Evolutionary conservation across 2,888 invertebrate species (phyloP).

Genomic region (Gryllus longicercus): DNA sequence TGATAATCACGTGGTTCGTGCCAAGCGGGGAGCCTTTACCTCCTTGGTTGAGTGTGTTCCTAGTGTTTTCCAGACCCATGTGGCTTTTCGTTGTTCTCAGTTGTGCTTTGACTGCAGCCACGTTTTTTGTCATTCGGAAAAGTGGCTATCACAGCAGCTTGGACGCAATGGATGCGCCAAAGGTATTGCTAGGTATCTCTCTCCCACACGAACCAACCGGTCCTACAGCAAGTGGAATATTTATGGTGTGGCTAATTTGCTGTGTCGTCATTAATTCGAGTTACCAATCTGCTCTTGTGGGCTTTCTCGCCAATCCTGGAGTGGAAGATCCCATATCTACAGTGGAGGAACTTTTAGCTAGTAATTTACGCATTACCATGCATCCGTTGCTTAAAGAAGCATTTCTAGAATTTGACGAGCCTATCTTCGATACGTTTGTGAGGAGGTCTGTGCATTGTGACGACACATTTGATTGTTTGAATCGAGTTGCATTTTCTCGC

Average conservation of each 20-base stretch:
- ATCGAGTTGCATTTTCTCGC: too few species aligned
- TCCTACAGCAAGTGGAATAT: not conserved
- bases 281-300: not conserved
- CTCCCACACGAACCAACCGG: not conserved
- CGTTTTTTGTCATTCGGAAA: not conserved
- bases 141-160: not conserved
- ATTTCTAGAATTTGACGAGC: too few species aligned
- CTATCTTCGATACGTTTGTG: too few species aligned
- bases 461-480: too few species aligned
- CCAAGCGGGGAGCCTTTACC: not conserved
- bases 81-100: not conserved
- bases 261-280: not conserved
- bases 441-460: too few species aligned
- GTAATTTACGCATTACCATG: not conserved
- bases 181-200: not conserved
- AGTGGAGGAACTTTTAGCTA: not conserved
- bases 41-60: not conserved
- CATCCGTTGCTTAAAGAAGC: not conserved
- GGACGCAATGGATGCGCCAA: not conserved
- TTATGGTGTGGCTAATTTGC: not conserved
- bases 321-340: not conserved
- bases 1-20: not conserved
- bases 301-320: not conserved
- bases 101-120: not conserved
- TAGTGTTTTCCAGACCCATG: not conserved